Evolutionary conservation across 2,113 vertebrate genomes (phyloP).

Genomic region (Pachycephala philippinensis): DNA sequence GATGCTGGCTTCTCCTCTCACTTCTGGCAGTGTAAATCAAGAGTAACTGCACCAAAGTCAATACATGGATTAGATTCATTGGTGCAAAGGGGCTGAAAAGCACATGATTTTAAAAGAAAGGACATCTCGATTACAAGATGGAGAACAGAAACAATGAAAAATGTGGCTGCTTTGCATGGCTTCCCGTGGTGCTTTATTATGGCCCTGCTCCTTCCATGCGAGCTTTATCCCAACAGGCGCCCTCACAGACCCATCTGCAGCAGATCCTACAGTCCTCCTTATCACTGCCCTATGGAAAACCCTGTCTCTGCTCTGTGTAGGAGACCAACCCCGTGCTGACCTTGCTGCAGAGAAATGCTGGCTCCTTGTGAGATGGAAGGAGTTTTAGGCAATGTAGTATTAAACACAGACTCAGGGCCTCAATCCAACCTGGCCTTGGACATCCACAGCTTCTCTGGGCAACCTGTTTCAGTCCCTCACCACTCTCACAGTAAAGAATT

Average conservation of each 20-base stretch:
- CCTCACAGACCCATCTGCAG: accelerated
- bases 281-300: neutral
- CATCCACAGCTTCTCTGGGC: neutral
- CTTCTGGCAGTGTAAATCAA: slow-evolving; percentile 21
- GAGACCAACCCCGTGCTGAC: neutral
- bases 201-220: neutral
- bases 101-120: neutral
- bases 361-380: neutral
- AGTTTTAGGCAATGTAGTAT: neutral
- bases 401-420: neutral
- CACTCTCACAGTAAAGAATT: neutral
- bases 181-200: neutral
- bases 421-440: neutral
- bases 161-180: neutral
- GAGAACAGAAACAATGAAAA: slow-evolving; percentile 1
- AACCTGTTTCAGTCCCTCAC: neutral
- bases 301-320: neutral
- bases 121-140: neutral
- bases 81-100: neutral
- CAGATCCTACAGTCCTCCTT: neutral
- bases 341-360: neutral
- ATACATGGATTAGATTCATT: slow-evolving; percentile 2
- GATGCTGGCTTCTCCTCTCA: neutral
- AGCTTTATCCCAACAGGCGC: neutral
- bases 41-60: neutral